phyloP scores from a whole-genome alignment of 2,113 vertebrate genomes.

The Oryzias woworae region DNA sequence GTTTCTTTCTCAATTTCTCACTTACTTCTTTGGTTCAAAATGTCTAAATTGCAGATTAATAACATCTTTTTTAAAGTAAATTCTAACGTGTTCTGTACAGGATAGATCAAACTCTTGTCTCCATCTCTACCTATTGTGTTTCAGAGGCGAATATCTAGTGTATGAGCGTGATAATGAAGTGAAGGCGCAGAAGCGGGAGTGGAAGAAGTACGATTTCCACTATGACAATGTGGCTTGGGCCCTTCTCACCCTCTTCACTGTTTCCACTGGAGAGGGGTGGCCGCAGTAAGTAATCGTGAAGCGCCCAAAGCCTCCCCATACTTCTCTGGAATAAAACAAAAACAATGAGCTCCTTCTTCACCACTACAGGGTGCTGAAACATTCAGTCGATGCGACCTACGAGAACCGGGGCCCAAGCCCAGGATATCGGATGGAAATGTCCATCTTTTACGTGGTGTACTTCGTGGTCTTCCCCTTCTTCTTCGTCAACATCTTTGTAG shows the following conservation, averaged over 20 bases:
- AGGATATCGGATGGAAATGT: constrained; percentile 98
- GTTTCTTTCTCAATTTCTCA: background rate
- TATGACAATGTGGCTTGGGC: constrained; percentile 99
- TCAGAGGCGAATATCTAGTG: constrained; percentile 91
- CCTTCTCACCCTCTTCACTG: constrained; percentile 95
- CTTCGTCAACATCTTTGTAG: constrained; percentile 98
- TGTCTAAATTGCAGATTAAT: background rate
- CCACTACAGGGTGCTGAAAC: constrained; percentile 88
- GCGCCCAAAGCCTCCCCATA: background rate
- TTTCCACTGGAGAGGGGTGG: constrained; percentile 97
- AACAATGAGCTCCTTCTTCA: background rate
- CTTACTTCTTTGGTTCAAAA: background rate
- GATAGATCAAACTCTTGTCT: too few relatives aligned
- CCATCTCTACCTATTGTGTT: constrained; percentile 19
- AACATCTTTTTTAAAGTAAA: too few relatives aligned
- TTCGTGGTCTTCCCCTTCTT: constrained; percentile 99
- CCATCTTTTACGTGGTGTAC: constrained; percentile 99
- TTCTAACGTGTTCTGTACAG: too few relatives aligned
- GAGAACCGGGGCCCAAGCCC: constrained; percentile 97
- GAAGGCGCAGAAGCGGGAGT: constrained; percentile 93
- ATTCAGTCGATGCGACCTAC: constrained; percentile 96
- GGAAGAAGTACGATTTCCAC: constrained; percentile 97
- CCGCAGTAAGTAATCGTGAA: constrained; percentile 83
- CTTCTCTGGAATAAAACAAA: background rate
- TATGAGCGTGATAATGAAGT: constrained; percentile 93